Evolutionary conservation across 2,797 vertebrate species (phyloP).

Genomic region (Xyrichtys novacula): DNA sequence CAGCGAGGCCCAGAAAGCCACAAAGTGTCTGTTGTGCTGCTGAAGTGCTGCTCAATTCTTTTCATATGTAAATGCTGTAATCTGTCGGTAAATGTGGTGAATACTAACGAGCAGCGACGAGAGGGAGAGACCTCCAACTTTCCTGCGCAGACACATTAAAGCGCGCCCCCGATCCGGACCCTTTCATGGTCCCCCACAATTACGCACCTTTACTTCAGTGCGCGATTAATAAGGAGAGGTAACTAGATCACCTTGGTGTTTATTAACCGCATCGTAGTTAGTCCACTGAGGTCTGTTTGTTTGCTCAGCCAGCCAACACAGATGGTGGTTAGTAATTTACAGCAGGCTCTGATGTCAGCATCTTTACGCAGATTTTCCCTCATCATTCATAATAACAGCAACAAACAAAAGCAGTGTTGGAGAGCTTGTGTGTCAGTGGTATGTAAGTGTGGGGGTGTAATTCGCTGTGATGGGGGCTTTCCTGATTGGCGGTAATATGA

Average conservation of each 20-base stretch:
- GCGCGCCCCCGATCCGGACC: conserved; percentile 37
- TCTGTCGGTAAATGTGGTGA: conserved; percentile 83
- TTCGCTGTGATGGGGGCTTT: conserved; percentile 23
- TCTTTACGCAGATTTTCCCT: neutral
- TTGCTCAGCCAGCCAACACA: conserved; percentile 47
- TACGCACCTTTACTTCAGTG: conserved; percentile 45
- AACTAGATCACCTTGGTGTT: conserved; percentile 52
- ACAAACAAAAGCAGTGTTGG: conserved; percentile 37
- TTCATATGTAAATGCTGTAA: conserved; percentile 90
- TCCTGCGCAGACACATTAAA: conserved; percentile 25
- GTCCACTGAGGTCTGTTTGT: conserved; percentile 44
- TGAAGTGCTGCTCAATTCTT: conserved; percentile 85
- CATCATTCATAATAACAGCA: conserved; percentile 27
- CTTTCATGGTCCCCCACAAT: conserved; percentile 36
- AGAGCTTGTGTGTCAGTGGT: conserved; percentile 14
- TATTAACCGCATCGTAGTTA: conserved; percentile 64
- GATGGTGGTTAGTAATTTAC: conserved; percentile 65
- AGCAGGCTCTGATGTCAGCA: conserved; percentile 30
- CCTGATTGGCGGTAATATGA: conserved; percentile 5
- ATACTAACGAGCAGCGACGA: conserved; percentile 83
- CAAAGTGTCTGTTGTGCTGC: conserved; percentile 89
- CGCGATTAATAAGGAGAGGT: conserved; percentile 17
- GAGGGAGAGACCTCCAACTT: conserved; percentile 56
- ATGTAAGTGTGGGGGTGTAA: conserved; percentile 19
- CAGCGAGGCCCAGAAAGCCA: conserved; percentile 81